These are phyloP conservation scores for Gonocerus acuteangulatus DNA, from an alignment of 2,888 invertebrate genomes.

Conservation along the genomic window DNA sequence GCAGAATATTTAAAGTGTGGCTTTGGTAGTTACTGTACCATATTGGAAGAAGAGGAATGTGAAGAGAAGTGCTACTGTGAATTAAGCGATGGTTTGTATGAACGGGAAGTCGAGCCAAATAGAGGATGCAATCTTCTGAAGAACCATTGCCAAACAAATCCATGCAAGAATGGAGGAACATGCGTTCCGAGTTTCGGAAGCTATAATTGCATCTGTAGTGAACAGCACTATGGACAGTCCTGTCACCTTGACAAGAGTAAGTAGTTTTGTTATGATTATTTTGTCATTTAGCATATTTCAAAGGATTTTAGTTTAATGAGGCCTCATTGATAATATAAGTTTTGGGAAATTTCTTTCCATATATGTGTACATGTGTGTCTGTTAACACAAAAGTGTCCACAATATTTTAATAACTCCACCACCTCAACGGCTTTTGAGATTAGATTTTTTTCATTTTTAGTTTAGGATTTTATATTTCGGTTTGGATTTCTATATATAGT, in stretches of 20 bases:
- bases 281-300: neutral
- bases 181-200: constrained; percentile 7
- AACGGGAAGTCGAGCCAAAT: no score
- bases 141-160: constrained; percentile 4
- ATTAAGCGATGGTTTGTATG: neutral
- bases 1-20: no score
- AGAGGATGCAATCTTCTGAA: neutral
- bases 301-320: no score
- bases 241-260: constrained; percentile 7
- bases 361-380: no score
- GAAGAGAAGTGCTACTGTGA: neutral
- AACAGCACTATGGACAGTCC: constrained; percentile 11
- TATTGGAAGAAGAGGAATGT: neutral
- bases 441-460: no score
- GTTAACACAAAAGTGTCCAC: no score
- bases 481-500: no score
- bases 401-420: no score
- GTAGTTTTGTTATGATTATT: neutral
- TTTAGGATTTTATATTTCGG: no score
- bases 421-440: no score
- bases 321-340: no score
- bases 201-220: constrained; percentile 6
- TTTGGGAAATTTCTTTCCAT: no score
- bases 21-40: constrained; percentile 7
- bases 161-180: constrained; percentile 14